A percentile compares a stretch with the other conserved stretches of the same genome.
These are phyloP conservation scores for Agriotes lineatus DNA, from an alignment of 2,888 invertebrate genomes.

Conservation along the genomic window DNA sequence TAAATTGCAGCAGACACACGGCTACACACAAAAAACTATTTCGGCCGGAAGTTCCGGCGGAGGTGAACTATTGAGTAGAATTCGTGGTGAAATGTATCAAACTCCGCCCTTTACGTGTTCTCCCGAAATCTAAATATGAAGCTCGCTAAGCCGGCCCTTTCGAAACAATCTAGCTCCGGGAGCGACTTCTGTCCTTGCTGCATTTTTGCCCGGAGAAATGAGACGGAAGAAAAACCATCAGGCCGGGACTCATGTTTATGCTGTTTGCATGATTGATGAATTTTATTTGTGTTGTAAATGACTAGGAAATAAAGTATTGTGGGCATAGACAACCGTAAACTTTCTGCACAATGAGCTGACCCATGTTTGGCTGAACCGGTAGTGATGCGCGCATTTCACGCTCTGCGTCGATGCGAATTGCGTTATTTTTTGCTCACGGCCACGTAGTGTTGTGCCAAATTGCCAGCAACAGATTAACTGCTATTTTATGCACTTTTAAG, in stretches of 20 bases:
- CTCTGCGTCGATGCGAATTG: background rate
- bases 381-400: constrained; percentile 14
- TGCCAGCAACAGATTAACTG: constrained; percentile 1
- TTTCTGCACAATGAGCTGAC: constrained; percentile 15
- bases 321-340: constrained; percentile 25
- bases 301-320: constrained; percentile 41
- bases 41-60: constrained; percentile 34
- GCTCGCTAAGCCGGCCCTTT: constrained; percentile 35
- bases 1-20: constrained; percentile 2
- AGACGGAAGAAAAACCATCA: constrained; percentile 36
- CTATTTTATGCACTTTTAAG: no score
- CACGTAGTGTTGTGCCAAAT: background rate
- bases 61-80: constrained; percentile 40
- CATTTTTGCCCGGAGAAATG: constrained; percentile 19
- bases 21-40: constrained; percentile 28
- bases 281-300: constrained; percentile 44
- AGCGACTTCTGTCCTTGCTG: constrained; percentile 34
- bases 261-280: constrained; percentile 43
- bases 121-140: constrained; percentile 48
- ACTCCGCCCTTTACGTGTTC: constrained; percentile 49
- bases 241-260: constrained; percentile 30
- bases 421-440: background rate
- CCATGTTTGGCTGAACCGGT: constrained; percentile 9
- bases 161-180: constrained; percentile 38
- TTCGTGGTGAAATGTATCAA: constrained; percentile 46